Evolutionary conservation across 1,140 invertebrate genomes (phyloP), one percentile per base, ranked within the genome.

Genomic region (Bradysia coprophila): DNA sequence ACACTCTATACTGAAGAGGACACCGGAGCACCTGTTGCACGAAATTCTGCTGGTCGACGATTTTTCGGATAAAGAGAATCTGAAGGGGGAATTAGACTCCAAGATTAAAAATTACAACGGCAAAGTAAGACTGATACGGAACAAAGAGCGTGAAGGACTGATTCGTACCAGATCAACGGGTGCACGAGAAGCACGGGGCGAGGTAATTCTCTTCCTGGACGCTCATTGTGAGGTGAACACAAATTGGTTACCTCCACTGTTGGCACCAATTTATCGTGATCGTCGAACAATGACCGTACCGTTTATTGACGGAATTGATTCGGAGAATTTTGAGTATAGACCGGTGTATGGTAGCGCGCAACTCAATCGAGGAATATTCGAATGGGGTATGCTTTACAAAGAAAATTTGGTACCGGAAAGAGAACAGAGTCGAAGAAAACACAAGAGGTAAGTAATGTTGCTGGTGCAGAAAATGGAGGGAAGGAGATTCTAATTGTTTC

Each of bases 331-430:
- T 56, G 86, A 92, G 54, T 94, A 94, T 63, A 71, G 80, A n/a
- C 81, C 91, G 0, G 91, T 96, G 1, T 98, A 97, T 60, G 72
- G 76, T 45, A 73, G 76, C 42, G 79, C 78, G 22, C 72, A 75
- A 45, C 76, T 87, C 54, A 89, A 82, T 55, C 65, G 86, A 45
- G 83, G 95, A 42, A 98, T 98, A 41, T 98, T 97, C 63, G 95
- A 98, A 67, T 98, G 95, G 95, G 95, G 95, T 15, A 96, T 98
- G 81, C 66, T 98, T 6, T 98, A 98, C 58, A 98, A 98, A 65
- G 94, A 98, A 64, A 96, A 90, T 48, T 85, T 92, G 61, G 73
- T 98, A 11, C 89, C 93, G 1, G 66, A 76, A 23, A 68, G 76
- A 45, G 92, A 97, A 66, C 68, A 79, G 10, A 72, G 70, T 37